A percentile compares a stretch with the other conserved stretches of the same genome.
phyloP scores from a whole-genome alignment of 2,888 invertebrate species.

The Laspeyria flexula region DNA sequence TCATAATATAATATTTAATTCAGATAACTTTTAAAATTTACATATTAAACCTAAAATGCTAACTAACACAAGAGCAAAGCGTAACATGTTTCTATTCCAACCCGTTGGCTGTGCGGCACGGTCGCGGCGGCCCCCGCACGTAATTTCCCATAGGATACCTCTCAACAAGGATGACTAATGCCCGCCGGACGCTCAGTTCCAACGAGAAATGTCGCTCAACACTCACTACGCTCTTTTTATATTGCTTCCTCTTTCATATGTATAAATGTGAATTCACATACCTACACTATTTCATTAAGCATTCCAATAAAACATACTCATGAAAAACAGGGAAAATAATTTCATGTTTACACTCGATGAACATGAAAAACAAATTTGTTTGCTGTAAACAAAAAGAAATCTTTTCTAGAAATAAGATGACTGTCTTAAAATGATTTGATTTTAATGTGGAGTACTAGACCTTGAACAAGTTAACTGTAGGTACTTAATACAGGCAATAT shows the following conservation, averaged over 20 bases:
- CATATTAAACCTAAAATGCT: conserved; percentile 11
- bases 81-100: conserved; percentile 38
- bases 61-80: conserved; percentile 25
- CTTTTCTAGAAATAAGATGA: no score
- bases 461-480: no score
- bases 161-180: conserved; percentile 80
- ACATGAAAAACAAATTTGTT: neutral
- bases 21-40: neutral
- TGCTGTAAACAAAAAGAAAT: neutral
- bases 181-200: conserved; percentile 63
- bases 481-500: no score
- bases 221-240: conserved; percentile 30
- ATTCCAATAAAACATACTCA: neutral
- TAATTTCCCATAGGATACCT: conserved; percentile 83
- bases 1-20: no score
- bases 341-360: neutral
- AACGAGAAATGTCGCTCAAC: conserved; percentile 43
- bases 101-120: conserved; percentile 42
- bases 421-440: no score
- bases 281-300: neutral
- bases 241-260: conserved; percentile 2
- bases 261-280: neutral
- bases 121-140: conserved; percentile 47
- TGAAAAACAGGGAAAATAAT: neutral
- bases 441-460: no score